A percentile compares a stretch with the other conserved stretches of the same genome.
phyloP scores from a whole-genome alignment of 2,797 vertebrate genomes.

The Morus bassanus region DNA sequence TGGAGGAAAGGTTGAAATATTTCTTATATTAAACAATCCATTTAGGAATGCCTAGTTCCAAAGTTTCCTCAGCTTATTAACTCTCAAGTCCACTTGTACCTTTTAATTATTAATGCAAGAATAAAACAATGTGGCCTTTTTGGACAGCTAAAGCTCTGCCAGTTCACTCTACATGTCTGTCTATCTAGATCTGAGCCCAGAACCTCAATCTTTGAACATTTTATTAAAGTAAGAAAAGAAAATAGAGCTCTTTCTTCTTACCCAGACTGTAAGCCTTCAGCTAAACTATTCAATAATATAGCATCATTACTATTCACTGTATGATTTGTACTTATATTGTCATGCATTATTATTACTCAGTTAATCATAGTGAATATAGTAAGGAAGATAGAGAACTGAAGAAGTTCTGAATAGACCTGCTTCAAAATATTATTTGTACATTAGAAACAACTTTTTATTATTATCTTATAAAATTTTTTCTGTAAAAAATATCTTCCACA shows the following conservation, averaged over 20 bases:
- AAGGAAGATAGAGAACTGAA: not conserved
- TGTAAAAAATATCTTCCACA: not conserved
- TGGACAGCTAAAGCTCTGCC: not conserved
- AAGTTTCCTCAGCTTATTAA: conserved; percentile 2
- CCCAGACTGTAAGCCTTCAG: not conserved
- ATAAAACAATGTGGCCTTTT: not conserved
- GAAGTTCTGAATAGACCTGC: not conserved
- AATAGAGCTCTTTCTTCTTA: not conserved
- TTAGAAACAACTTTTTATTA: not conserved
- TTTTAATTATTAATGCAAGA: conserved; percentile 6
- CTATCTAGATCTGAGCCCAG: not conserved
- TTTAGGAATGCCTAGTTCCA: not conserved
- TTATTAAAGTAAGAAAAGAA: not conserved
- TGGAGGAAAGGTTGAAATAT: not conserved
- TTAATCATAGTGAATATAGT: not conserved
- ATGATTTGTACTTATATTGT: not conserved
- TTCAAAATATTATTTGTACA: not conserved
- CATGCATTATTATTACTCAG: not conserved
- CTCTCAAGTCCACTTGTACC: not conserved
- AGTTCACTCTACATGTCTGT: not conserved
- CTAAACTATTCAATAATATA: not conserved
- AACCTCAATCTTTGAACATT: not conserved
- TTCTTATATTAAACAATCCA: not conserved
- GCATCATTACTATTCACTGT: not conserved
- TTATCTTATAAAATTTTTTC: not conserved